Evolutionary conservation across 2,888 invertebrate species (phyloP).

Genomic region (Aphelenchoides bicaudatus): DNA sequence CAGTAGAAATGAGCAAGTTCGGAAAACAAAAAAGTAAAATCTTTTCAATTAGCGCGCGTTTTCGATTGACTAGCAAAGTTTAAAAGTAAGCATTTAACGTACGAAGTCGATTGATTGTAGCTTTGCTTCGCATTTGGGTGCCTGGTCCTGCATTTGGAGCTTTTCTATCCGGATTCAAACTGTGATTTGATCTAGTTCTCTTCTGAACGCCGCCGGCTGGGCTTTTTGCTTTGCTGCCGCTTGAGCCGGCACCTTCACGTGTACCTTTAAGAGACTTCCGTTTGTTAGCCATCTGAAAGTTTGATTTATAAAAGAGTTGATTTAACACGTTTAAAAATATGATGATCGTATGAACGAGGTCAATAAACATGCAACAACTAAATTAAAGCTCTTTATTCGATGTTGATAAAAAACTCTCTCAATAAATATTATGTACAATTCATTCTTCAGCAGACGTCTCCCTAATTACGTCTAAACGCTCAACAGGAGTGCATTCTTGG

Average conservation of each 20-base stretch:
- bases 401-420: neutral
- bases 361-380: neutral
- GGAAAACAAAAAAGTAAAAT: too few species aligned
- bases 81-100: too few species aligned
- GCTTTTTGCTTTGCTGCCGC: constrained; percentile 33
- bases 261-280: constrained; percentile 32
- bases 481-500: neutral
- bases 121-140: constrained; percentile 68
- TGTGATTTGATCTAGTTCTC: constrained; percentile 68
- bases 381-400: constrained; percentile 9
- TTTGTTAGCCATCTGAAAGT: constrained; percentile 34
- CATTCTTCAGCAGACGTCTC: neutral
- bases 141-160: constrained; percentile 61
- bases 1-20: too few species aligned
- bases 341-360: neutral
- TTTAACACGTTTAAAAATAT: too few species aligned
- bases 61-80: too few species aligned
- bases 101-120: constrained; percentile 89
- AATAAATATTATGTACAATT: neutral
- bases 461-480: neutral
- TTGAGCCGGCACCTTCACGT: constrained; percentile 26
- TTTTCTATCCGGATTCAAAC: constrained; percentile 82
- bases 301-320: constrained; percentile 17
- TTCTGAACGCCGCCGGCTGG: constrained; percentile 65
- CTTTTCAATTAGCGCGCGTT: too few species aligned